These are phyloP conservation scores for Scophthalmus maximus DNA, from an alignment of 2,113 vertebrate genomes.

Conservation along the genomic window DNA sequence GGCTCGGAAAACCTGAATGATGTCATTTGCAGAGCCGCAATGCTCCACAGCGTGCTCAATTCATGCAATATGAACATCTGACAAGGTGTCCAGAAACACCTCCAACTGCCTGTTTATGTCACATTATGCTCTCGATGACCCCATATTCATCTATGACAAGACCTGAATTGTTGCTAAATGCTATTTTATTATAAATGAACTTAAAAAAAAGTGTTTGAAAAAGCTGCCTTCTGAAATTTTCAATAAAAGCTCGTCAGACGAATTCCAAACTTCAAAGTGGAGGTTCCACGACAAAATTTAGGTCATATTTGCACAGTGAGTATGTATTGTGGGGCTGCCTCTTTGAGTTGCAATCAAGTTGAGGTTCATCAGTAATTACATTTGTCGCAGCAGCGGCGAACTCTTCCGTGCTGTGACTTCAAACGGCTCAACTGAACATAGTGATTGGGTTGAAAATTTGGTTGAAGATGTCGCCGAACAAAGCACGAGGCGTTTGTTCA, in stretches of 20 bases:
- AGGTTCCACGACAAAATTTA: conserved; percentile 80
- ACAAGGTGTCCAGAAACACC: conserved; percentile 9
- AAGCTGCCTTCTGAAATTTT: conserved; percentile 59
- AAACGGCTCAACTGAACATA: conserved; percentile 27
- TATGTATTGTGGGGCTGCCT: conserved; percentile 79
- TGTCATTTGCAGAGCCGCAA: conserved; percentile 32
- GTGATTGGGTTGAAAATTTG: neutral
- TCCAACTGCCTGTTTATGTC: conserved; percentile 7
- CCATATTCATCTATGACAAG: conserved; percentile 36
- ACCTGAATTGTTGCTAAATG: conserved; percentile 54
- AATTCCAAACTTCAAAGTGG: conserved; percentile 86
- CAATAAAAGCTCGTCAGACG: conserved; percentile 76
- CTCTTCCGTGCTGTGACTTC: conserved; percentile 40
- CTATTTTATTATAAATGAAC: conserved; percentile 71
- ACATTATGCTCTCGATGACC: conserved; percentile 5
- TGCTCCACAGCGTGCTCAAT: conserved; percentile 21
- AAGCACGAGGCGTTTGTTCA: conserved; percentile 24
- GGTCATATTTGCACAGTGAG: conserved; percentile 84
- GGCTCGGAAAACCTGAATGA: conserved; percentile 24
- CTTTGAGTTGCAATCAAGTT: conserved; percentile 85
- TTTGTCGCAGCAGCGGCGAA: conserved; percentile 64
- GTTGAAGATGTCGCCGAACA: conserved; percentile 31
- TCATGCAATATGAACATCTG: conserved; percentile 17
- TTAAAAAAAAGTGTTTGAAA: conserved; percentile 38
- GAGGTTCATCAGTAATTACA: conserved; percentile 80